phyloP scores from a whole-genome alignment of 2,113 vertebrate genomes.

The Hemiscyllium ocellatum region DNA sequence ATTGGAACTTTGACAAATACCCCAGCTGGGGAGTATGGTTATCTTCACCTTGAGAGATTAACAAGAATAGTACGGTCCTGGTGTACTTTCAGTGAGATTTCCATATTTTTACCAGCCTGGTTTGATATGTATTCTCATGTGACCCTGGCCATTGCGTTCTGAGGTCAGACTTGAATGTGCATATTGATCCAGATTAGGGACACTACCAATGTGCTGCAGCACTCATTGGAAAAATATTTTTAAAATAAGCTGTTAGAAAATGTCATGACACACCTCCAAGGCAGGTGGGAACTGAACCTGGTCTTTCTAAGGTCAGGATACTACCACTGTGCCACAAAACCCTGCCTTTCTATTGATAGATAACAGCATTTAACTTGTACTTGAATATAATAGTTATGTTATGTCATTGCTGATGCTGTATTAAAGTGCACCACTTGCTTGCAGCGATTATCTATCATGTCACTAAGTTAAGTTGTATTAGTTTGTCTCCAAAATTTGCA shows the following conservation, averaged over 20 bases:
- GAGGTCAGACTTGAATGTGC: too few species aligned
- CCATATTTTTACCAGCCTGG: neutral
- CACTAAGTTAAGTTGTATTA: neutral
- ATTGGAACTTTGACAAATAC: neutral
- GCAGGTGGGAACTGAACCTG: too few species aligned
- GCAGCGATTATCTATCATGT: neutral
- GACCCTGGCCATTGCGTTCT: too few species aligned
- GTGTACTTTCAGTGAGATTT: neutral
- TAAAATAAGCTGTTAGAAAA: too few species aligned
- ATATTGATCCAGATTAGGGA: too few species aligned
- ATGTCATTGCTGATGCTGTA: neutral
- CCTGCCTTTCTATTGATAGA: too few species aligned
- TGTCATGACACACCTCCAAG: too few species aligned
- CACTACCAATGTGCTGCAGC: too few species aligned
- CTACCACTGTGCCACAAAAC: too few species aligned
- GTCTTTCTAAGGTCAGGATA: too few species aligned
- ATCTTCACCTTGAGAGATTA: neutral
- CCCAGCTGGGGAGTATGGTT: neutral
- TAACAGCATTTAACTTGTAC: neutral
- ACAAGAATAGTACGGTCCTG: neutral
- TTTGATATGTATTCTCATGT: too few species aligned
- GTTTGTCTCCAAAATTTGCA: neutral
- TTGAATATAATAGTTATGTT: neutral
- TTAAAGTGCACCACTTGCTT: neutral
- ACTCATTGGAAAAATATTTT: too few species aligned